A percentile compares a stretch with the other conserved stretches of the same genome.
Conservation (phyloP, 2,797 vertebrate species). For the Lagorchestes hirsutus region DNA sequence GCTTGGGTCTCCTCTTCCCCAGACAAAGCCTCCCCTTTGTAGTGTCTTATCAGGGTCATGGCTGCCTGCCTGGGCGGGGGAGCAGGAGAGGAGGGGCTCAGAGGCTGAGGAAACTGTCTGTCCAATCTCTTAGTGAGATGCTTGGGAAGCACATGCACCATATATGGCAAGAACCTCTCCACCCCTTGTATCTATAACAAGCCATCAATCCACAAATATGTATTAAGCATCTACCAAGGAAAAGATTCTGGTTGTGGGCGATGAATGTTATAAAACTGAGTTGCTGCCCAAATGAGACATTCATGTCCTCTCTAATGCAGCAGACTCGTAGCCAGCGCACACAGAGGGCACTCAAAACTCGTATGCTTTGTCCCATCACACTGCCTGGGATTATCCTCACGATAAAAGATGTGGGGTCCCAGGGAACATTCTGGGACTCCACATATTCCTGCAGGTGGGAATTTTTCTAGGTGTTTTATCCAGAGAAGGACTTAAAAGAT, state of each 20-base stretch:
- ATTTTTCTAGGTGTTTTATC: background rate
- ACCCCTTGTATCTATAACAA: fast-evolving
- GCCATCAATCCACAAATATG: background rate
- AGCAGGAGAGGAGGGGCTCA: background rate
- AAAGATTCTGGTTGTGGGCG: background rate
- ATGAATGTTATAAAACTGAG: background rate
- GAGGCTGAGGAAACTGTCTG: conserved; percentile 24
- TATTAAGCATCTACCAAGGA: background rate
- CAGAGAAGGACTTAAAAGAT: background rate
- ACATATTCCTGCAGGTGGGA: background rate
- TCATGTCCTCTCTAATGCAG: background rate
- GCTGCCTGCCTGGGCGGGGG: background rate
- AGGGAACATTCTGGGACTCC: background rate
- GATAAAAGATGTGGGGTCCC: background rate
- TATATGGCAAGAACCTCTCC: background rate
- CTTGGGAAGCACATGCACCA: background rate
- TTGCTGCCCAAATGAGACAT: background rate
- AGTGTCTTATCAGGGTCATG: conserved; percentile 36
- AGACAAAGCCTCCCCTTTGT: conserved; percentile 68
- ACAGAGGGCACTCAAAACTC: background rate
- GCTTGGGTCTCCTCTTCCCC: conserved; percentile 6
- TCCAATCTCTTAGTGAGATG: background rate
- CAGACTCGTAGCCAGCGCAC: background rate
- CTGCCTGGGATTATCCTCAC: background rate
- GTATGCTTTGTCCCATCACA: background rate